Conservation (phyloP, 2,113 vertebrate species). For the Micronisus gabar region DNA sequence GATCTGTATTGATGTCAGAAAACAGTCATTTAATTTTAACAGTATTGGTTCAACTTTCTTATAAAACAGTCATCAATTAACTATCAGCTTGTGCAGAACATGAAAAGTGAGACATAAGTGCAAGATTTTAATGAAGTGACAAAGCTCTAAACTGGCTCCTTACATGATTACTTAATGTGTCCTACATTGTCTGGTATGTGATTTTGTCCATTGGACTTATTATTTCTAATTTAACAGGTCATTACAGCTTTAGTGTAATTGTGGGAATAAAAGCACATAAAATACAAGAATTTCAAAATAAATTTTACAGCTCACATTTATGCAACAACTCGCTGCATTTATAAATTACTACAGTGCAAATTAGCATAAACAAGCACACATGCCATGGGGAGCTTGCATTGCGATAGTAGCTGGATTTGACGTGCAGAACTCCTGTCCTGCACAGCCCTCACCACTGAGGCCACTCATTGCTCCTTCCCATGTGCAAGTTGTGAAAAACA, state of each 20-base stretch:
- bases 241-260: constrained; percentile 6
- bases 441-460: background rate
- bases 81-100: background rate
- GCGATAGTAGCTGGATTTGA: background rate
- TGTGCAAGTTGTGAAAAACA: background rate
- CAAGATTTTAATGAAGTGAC: background rate
- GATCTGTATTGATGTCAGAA: background rate
- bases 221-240: constrained; percentile 31
- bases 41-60: background rate
- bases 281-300: constrained; percentile 20
- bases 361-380: background rate
- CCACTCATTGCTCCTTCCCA: background rate
- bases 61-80: background rate
- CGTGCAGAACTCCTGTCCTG: background rate
- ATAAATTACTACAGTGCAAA: background rate
- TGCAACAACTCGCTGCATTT: background rate
- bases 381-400: background rate
- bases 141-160: background rate
- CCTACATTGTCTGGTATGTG: background rate
- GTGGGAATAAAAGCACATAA: constrained; percentile 24
- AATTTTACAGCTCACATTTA: background rate
- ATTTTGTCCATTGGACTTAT: background rate
- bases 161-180: background rate
- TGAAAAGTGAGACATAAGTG: background rate
- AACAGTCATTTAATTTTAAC: background rate